Base-by-base conservation (phyloP, 2,113 vertebrate species). In the Oryzias celebensis region DNA sequence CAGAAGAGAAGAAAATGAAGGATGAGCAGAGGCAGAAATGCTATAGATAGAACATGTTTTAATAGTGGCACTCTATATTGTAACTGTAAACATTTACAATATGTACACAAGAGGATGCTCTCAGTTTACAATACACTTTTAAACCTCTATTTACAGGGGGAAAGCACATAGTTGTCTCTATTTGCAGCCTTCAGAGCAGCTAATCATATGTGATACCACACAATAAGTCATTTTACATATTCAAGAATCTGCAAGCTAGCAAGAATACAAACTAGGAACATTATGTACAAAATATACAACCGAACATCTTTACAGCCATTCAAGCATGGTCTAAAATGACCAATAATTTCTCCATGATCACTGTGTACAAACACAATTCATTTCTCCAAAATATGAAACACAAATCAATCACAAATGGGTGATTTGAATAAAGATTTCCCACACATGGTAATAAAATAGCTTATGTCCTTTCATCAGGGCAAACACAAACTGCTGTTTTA, bases 71-170 rank as follows among this genome's bases (percentile, higher is more conserved):
- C 65, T 87, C 77, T 88, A 83, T 81, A 73, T 69, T 70, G 73
- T 58, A 45, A 80, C 71, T 82, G 80, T 81, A 80, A 75, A 88
- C 85, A 88, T 88, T 85, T 89, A 88, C 84, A 91, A 88, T 90
- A 89, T 88, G 86, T 87, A 80, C 85, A 87, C 81, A 83, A 61
- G 52, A 65, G 63, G 56, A 85, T 78, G 77, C 77, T 84, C 73
- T 86, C 77, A 67, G 31, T 75, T 50, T 63, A 82, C 80, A 81
- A 58, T 75, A 90, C 83, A 79, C 86, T 77, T 82, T 82, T 76
- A 78, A 54, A 73, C 71, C 73, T 57, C 78, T 78, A 85, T 77
- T 73, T 83, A 68, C 78, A 77, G 67, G 82, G 78, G 84, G 87
- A 84, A 67, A 78, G 72, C 55, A 53, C 62, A 68, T 56, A 31